phyloP scores from a whole-genome alignment of 2,113 vertebrate genomes.

The Salvator merianae region DNA sequence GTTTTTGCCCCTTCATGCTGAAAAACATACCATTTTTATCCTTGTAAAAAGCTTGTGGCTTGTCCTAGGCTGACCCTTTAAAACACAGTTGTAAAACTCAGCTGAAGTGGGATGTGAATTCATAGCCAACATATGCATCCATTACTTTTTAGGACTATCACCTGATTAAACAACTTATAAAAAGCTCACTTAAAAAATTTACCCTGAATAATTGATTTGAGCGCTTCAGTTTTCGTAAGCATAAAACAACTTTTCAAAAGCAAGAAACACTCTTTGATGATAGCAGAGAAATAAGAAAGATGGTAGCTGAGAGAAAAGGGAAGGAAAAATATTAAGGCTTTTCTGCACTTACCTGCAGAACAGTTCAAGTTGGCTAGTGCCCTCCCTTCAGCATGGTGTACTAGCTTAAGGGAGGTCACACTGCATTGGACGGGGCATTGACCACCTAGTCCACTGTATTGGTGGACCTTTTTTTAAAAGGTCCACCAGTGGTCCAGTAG shows the following conservation, averaged over 20 bases:
- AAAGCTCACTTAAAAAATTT: not conserved
- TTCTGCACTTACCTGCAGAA: too few relatives aligned
- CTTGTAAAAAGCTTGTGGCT: not conserved
- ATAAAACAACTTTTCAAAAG: not conserved
- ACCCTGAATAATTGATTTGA: not conserved
- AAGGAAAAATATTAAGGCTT: not conserved
- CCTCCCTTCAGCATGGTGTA: too few relatives aligned
- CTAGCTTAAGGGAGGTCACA: too few relatives aligned
- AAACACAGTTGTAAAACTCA: not conserved
- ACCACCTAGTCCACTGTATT: too few relatives aligned
- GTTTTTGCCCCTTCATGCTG: slow-evolving; percentile 2
- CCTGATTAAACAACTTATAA: not conserved
- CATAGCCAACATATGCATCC: not conserved
- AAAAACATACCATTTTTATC: not conserved
- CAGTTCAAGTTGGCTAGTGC: too few relatives aligned
- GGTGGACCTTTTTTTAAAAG: too few relatives aligned
- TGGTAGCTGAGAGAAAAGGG: not conserved
- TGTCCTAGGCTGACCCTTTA: not conserved
- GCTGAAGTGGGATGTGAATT: not conserved
- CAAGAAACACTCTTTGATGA: not conserved
- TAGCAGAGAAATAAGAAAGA: not conserved
- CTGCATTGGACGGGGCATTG: too few relatives aligned
- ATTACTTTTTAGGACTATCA: not conserved
- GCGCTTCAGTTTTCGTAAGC: not conserved
- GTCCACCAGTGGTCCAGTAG: too few relatives aligned